phyloP scores from a whole-genome alignment of 37 sponge, comb jelly and placozoan genomes.

The Ephydatia muelleri region DNA sequence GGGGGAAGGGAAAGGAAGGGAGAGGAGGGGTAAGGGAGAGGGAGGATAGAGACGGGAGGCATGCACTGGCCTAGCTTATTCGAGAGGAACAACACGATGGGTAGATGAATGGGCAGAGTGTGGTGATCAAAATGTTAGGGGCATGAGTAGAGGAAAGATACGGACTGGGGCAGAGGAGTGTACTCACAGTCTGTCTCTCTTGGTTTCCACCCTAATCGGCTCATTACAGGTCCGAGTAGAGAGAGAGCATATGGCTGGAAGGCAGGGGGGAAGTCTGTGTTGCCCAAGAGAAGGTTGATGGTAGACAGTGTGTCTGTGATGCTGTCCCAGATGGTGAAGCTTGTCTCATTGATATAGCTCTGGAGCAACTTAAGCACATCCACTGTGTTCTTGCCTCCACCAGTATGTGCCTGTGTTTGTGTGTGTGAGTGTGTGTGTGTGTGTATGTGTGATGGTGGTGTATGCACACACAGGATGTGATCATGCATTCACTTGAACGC shows the following conservation, averaged over 20 bases:
- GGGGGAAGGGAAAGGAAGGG: not conserved
- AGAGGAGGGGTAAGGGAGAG: not conserved
- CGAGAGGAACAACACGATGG: not conserved
- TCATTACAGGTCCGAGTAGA: slow-evolving; percentile 47
- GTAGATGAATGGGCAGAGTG: not conserved
- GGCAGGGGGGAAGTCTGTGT: slow-evolving; percentile 58
- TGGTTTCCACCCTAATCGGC: slow-evolving; percentile 76
- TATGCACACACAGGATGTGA: no score
- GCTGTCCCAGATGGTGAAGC: slow-evolving; percentile 86
- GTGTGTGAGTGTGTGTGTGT: no score
- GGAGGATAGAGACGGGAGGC: not conserved
- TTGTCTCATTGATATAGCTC: slow-evolving; percentile 68
- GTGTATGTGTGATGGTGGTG: no score
- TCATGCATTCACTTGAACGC: no score
- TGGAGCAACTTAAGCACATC: slow-evolving; percentile 70
- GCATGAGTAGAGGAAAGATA: not conserved
- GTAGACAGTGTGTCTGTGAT: slow-evolving; percentile 16
- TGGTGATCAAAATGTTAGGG: no score
- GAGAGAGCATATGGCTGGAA: slow-evolving; percentile 70
- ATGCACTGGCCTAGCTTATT: no score
- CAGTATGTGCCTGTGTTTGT: slow-evolving; percentile 70
- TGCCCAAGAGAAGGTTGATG: slow-evolving; percentile 46
- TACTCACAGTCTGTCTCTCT: slow-evolving; percentile 64
- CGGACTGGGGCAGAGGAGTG: not conserved
- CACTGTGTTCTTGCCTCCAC: slow-evolving; percentile 72